Evolutionary conservation across 2,113 vertebrate genomes (phyloP), one percentile per base, ranked within the genome.

Genomic region (Zingel zingel): DNA sequence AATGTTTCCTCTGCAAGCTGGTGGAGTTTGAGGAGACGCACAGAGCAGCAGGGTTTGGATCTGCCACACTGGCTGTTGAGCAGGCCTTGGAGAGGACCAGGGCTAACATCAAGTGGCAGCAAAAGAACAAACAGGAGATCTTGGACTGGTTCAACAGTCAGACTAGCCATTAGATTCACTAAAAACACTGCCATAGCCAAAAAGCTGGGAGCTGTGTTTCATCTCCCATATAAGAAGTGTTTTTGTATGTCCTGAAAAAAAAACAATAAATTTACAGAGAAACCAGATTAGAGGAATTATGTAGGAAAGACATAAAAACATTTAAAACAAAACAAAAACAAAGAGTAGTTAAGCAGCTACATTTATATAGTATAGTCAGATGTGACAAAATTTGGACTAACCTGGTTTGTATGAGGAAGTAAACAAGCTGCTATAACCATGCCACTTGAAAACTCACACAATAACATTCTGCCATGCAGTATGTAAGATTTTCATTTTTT

Each of bases 61-160:
- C 98, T 0, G 97, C 93, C 23, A 93, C 96, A 0, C 90, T 96
- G 61, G 96, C 97, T 0, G 91, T 99, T 90, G 94, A 97, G 79
- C 98, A 98, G 90, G 96, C 97, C 0, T 83, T 97, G 85, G 97
- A 99, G 93, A 94, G 67, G 63, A 98, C 97, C 0, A 92, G 75
- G 0, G 84, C 94, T 19, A 99, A 98, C 92, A 97, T 98, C 83
- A 92, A 92, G 12, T 99, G 98, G 98, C 92, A 97, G 84, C 63
- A 89, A 0, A 85, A 93, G 65, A 97, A 98, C 94, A 74, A 83
- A 85, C 57, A 5, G 0, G 0, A 3, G 0, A 92, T 98, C 57
- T 50, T 88, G 16, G 0, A 18, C 0, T 99, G 97, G 97, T 97
- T 99, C 69, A 4, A 1, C 16, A 3, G 0, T 0, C 84, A 23